Evolutionary conservation across 2,113 vertebrate genomes (phyloP).

Genomic region (Heptranchias perlo): DNA sequence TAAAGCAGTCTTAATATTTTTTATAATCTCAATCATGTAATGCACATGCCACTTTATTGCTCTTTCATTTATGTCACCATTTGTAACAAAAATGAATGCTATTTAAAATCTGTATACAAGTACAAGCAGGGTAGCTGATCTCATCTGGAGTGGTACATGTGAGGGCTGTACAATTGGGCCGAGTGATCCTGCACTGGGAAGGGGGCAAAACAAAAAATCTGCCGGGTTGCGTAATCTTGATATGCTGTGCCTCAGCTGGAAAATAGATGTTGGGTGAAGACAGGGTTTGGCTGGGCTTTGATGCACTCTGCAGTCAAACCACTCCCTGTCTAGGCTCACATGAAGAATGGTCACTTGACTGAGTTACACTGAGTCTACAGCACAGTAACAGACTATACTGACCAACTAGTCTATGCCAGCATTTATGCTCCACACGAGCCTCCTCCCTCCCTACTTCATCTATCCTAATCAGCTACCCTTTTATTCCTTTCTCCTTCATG

Average conservation of each 20-base stretch:
- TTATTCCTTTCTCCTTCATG: too few species aligned
- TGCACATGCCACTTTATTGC: not conserved
- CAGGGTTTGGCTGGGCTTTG: not conserved
- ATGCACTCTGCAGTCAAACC: not conserved
- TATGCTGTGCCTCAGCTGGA: not conserved
- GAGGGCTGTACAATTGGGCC: not conserved
- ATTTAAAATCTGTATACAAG: not conserved
- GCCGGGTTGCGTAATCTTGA: not conserved
- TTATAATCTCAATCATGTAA: not conserved
- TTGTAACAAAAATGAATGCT: not conserved
- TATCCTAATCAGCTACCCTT: too few species aligned
- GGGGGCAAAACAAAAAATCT: not conserved
- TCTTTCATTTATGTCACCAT: not conserved
- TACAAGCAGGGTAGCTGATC: not conserved
- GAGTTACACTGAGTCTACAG: too few species aligned
- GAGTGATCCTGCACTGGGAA: not conserved
- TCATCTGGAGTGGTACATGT: not conserved
- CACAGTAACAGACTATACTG: too few species aligned
- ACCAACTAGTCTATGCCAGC: too few species aligned
- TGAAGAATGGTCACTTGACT: not conserved
- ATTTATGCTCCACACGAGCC: too few species aligned
- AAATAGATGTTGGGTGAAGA: not conserved
- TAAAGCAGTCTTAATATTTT: not conserved
- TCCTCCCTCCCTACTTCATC: too few species aligned
- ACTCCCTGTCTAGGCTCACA: not conserved